Conservation (phyloP, 1,140 invertebrate genomes). For the Drosophila kohkoa region DNA sequence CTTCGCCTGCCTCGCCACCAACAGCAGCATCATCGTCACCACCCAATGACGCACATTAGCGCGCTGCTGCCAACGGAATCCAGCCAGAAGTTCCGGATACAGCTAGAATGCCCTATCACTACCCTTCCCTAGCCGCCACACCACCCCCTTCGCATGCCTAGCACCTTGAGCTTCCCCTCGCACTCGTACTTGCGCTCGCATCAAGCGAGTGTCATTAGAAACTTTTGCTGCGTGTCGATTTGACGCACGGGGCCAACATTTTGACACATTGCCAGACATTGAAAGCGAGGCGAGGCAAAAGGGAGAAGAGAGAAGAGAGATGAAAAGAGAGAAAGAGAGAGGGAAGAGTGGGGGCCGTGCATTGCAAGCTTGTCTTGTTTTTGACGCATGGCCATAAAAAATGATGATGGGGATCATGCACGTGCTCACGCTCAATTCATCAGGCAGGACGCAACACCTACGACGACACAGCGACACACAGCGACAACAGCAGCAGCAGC, state of each 20-base stretch:
- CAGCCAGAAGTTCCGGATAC: slow-evolving; percentile 46
- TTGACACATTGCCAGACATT: slow-evolving; percentile 69
- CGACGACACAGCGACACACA: slow-evolving; percentile 37
- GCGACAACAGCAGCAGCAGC: background rate
- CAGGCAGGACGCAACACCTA: slow-evolving; percentile 70
- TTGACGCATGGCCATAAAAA: slow-evolving; percentile 80
- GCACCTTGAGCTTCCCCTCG: background rate
- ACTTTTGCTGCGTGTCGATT: slow-evolving; percentile 60
- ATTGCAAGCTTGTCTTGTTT: slow-evolving; percentile 60
- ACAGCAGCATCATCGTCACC: background rate
- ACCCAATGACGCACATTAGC: slow-evolving; percentile 47
- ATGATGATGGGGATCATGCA: slow-evolving; percentile 81
- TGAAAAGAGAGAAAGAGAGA: too few species aligned
- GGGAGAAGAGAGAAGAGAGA: too few species aligned
- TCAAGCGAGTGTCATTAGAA: slow-evolving; percentile 53
- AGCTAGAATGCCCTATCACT: slow-evolving; percentile 28
- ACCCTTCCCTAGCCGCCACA: too few species aligned
- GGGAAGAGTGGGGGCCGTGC: background rate
- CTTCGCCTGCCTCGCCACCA: background rate
- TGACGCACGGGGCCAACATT: slow-evolving; percentile 55
- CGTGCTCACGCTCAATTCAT: slow-evolving; percentile 81
- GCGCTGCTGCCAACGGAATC: slow-evolving; percentile 30
- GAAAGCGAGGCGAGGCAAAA: background rate
- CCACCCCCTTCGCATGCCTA: background rate
- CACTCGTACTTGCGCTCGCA: background rate